These are phyloP conservation scores for Falco peregrinus DNA, from an alignment of 2,797 vertebrate genomes.

Conservation along the genomic window DNA sequence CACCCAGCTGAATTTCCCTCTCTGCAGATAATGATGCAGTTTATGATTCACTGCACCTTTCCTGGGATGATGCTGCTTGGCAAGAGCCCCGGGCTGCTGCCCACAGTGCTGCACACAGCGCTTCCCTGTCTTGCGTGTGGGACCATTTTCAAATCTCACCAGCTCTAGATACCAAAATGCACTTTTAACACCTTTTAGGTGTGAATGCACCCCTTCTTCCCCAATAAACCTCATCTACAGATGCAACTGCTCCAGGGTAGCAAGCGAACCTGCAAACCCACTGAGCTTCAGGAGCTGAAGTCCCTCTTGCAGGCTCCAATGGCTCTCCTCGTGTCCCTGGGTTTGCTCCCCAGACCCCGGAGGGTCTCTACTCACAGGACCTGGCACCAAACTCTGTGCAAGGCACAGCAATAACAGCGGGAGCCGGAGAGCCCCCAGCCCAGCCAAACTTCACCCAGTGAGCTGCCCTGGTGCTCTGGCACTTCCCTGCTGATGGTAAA, in stretches of 20 bases:
- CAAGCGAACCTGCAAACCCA: background rate
- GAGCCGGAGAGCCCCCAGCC: background rate
- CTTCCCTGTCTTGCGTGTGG: background rate
- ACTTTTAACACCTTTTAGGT: background rate
- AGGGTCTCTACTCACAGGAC: background rate
- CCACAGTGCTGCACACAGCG: background rate
- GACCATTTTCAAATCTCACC: background rate
- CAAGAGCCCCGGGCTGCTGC: background rate
- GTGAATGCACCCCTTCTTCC: background rate
- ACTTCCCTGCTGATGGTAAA: background rate
- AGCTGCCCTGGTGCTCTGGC: background rate
- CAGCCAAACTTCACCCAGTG: background rate
- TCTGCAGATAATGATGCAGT: background rate
- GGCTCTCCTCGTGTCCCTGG: background rate
- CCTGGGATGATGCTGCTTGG: background rate
- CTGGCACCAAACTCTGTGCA: background rate
- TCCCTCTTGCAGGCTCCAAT: rapidly evolving
- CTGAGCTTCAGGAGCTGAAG: background rate
- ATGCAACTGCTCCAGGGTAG: background rate
- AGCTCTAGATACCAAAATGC: background rate
- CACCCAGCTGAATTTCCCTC: background rate
- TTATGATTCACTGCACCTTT: background rate
- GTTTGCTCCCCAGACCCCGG: background rate
- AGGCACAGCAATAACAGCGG: background rate
- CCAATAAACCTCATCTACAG: background rate